Percentiles rank a stretch among this genome's conserved stretches.
These are phyloP conservation scores for Corythaixoides concolor DNA, from an alignment of 2,113 vertebrate genomes.

Conservation along the genomic window DNA sequence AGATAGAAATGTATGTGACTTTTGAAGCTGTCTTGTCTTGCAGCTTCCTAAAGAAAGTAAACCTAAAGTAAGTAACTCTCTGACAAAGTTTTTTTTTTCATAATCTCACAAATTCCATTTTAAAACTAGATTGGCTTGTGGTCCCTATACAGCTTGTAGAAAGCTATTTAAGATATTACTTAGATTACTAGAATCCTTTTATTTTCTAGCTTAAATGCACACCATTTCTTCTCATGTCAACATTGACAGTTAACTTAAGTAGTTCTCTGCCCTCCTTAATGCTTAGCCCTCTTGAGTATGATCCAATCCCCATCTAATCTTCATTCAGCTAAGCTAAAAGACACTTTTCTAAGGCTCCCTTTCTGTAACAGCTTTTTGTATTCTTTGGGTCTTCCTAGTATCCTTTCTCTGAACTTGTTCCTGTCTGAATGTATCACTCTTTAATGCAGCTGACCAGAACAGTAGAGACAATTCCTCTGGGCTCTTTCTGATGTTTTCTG, in stretches of 20 bases:
- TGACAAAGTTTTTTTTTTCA: not conserved
- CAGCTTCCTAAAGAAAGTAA: not conserved
- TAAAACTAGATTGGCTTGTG: not conserved
- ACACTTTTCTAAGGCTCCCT: not conserved
- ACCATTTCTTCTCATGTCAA: not conserved
- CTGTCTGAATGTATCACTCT: not conserved
- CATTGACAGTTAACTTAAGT: not conserved
- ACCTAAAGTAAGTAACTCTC: not conserved
- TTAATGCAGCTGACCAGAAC: not conserved
- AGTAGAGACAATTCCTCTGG: not conserved
- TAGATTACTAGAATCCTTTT: not conserved
- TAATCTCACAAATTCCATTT: not conserved
- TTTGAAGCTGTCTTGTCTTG: not conserved
- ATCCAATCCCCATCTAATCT: not conserved
- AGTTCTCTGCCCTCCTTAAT: not conserved
- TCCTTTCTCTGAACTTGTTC: not conserved
- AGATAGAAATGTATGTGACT: not conserved
- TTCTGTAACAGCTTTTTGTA: not conserved
- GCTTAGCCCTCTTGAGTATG: not conserved
- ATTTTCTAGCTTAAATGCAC: not conserved
- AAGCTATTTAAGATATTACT: not conserved
- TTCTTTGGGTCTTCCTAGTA: not conserved
- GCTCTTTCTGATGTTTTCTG: not conserved
- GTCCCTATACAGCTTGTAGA: not conserved
- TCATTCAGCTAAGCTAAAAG: not conserved